Evolutionary conservation across 1,140 invertebrate genomes (phyloP).

Genomic region (Zaprionus africanus): DNA sequence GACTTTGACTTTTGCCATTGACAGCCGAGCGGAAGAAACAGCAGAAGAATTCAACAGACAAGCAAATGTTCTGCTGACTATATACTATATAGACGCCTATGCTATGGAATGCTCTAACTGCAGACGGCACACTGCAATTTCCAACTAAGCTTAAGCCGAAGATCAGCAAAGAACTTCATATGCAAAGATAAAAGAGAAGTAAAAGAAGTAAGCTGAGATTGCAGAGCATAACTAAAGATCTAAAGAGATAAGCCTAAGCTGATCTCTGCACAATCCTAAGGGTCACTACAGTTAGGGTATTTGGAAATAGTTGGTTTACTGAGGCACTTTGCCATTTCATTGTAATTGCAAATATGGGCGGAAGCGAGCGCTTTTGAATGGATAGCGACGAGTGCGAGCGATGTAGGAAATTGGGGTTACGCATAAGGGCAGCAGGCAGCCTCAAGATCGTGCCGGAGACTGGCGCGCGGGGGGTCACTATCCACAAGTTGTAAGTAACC

Average conservation of each 20-base stretch:
- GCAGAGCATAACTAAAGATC: too few relatives aligned
- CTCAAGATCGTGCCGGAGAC: slow-evolving; percentile 20
- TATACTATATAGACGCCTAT: not conserved
- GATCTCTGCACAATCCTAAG: not conserved
- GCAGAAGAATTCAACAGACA: slow-evolving; percentile 16
- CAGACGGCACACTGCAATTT: not conserved
- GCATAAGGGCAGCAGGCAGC: slow-evolving; percentile 44
- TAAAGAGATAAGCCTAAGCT: not conserved
- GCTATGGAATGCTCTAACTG: not conserved
- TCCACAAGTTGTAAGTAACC: slow-evolving; percentile 34
- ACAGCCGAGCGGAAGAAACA: slow-evolving; percentile 40
- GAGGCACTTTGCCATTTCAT: slow-evolving; percentile 40
- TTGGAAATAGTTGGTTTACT: not conserved
- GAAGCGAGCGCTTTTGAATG: slow-evolving; percentile 69
- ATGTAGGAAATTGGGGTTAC: slow-evolving; percentile 58
- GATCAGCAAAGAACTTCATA: not conserved
- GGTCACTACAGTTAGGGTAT: slow-evolving; percentile 11
- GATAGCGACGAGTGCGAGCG: slow-evolving; percentile 37
- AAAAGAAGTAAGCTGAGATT: too few relatives aligned
- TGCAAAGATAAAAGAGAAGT: too few relatives aligned
- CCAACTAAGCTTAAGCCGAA: not conserved
- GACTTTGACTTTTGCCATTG: slow-evolving; percentile 81
- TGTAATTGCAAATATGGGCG: slow-evolving; percentile 78
- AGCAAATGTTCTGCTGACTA: slow-evolving; percentile 22
- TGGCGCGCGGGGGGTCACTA: not conserved